Conservation (phyloP, 2,113 vertebrate species). For the Corythaixoides concolor region DNA sequence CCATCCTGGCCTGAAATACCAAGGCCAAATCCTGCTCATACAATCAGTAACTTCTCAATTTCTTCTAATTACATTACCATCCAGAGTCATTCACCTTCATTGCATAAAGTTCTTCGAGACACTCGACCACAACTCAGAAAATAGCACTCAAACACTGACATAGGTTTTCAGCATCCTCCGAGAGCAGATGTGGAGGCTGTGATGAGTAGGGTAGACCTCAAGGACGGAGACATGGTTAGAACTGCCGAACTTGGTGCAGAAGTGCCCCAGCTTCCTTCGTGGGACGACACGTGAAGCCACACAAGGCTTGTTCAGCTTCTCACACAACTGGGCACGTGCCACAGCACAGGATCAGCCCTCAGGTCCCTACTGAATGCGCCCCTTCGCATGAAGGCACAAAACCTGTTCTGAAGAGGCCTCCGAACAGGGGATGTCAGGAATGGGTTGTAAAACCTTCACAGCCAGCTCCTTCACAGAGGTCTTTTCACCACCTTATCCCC, state of each 20-base stretch:
- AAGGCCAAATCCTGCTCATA: not conserved
- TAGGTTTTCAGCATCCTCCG: not conserved
- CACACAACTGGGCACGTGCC: fast-evolving
- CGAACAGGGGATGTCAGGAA: not conserved
- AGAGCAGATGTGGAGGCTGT: not conserved
- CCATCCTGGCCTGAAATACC: not conserved
- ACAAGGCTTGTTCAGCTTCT: not conserved
- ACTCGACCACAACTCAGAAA: no score
- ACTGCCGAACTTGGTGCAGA: not conserved
- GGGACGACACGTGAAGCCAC: not conserved
- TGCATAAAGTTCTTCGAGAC: not conserved
- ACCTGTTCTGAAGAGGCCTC: not conserved
- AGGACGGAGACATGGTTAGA: not conserved
- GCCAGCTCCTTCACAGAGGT: not conserved
- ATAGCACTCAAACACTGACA: not conserved
- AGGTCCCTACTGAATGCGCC: fast-evolving
- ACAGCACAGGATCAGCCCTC: not conserved
- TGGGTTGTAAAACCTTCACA: fast-evolving
- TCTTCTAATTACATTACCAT: no score
- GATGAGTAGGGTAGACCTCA: not conserved
- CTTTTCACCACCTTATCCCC: not conserved
- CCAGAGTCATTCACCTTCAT: not conserved
- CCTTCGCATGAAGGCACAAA: fast-evolving
- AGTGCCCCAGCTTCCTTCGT: not conserved
- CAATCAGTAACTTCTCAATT: not conserved